Conservation (phyloP, 1,140 invertebrate genomes). For the Calephelis virginiensis region DNA sequence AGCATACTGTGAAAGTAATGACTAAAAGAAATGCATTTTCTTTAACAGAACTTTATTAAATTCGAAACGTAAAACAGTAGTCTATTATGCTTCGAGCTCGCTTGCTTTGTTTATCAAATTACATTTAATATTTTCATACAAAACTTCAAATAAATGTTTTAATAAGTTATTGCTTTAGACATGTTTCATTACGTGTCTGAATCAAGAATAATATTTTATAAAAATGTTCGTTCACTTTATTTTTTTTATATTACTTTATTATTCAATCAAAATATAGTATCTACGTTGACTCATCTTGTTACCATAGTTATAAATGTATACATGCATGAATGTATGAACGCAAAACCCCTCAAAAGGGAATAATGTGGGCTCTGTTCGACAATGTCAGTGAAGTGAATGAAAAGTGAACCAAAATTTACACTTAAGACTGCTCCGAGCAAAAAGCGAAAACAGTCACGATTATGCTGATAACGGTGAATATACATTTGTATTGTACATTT, state of each 20-base stretch:
- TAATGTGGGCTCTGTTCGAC: too few species aligned
- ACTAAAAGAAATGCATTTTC: conserved; percentile 5
- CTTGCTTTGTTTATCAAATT: conserved; percentile 8
- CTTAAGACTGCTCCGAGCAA: too few species aligned
- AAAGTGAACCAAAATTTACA: too few species aligned
- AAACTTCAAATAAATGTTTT: not conserved
- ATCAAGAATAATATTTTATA: not conserved
- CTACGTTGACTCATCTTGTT: too few species aligned
- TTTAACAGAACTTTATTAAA: conserved; percentile 14
- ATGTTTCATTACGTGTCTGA: conserved; percentile 3
- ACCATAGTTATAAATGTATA: too few species aligned
- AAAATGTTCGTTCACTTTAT: not conserved
- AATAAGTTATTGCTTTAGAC: conserved; percentile 2
- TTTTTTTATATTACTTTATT: not conserved
- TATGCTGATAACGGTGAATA: too few species aligned
- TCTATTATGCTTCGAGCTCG: not conserved
- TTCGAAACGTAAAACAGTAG: conserved; percentile 4
- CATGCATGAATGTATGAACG: too few species aligned
- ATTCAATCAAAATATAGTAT: too few species aligned
- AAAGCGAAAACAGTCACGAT: too few species aligned
- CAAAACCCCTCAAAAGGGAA: too few species aligned
- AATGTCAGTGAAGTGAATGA: too few species aligned
- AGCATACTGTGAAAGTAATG: not conserved
- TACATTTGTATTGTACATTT: too few species aligned
- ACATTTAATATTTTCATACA: not conserved